phyloP scores from a whole-genome alignment of 2,797 vertebrate species.

The Chelon auratus region DNA sequence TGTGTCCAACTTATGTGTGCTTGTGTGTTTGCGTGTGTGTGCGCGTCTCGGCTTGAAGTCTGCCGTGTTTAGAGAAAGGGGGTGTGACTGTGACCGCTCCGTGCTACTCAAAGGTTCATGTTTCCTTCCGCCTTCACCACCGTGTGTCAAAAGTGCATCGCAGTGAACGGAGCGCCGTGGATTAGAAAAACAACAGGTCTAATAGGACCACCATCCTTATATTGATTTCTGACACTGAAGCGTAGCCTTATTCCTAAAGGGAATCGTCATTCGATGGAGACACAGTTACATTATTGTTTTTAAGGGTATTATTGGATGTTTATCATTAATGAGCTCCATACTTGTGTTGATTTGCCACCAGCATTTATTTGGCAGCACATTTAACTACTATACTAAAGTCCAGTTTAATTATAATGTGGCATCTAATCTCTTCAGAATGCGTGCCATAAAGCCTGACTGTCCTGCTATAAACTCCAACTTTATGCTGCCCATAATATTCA shows the following conservation, averaged over 20 bases:
- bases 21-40: background rate
- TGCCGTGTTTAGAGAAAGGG: constrained; percentile 26
- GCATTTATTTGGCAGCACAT: background rate
- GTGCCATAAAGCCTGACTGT: too few relatives aligned
- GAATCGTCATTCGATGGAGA: background rate
- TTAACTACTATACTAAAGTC: background rate
- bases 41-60: constrained; percentile 12
- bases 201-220: background rate
- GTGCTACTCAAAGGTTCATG: constrained; percentile 50
- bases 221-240: background rate
- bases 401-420: background rate
- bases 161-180: background rate
- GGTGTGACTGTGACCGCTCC: constrained; percentile 28
- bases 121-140: constrained; percentile 73
- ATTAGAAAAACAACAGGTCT: background rate
- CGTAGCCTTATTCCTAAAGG: background rate
- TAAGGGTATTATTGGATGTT: background rate
- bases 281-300: too few relatives aligned
- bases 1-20: constrained; percentile 30
- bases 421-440: background rate
- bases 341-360: background rate
- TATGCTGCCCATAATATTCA: background rate
- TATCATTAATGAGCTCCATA: background rate
- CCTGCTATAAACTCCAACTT: background rate
- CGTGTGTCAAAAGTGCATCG: constrained; percentile 36